phyloP scores from a whole-genome alignment of 2,888 invertebrate species.

The Noctuana brunneofusca region DNA sequence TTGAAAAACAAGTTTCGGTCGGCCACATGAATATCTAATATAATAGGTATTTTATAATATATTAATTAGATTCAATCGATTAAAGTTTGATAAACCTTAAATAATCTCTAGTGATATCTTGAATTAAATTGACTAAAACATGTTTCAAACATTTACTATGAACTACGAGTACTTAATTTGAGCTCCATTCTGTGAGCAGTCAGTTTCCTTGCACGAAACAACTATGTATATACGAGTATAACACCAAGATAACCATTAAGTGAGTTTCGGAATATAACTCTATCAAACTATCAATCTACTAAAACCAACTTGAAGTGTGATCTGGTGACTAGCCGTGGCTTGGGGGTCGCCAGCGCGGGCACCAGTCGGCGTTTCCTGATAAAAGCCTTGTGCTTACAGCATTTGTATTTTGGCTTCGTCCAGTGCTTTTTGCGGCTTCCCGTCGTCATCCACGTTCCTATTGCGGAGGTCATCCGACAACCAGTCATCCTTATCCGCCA shows the following conservation, averaged over 20 bases:
- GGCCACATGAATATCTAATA: no score
- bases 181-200: background rate
- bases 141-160: background rate
- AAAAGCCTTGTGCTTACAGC: background rate
- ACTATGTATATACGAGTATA: background rate
- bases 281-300: no score
- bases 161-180: background rate
- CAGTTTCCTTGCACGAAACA: background rate
- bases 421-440: background rate
- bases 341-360: background rate
- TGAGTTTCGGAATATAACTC: background rate
- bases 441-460: background rate
- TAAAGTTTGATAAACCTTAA: background rate
- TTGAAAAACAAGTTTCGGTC: no score
- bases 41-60: no score
- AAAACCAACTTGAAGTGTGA: no score
- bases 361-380: background rate
- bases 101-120: background rate
- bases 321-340: background rate
- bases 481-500: constrained; percentile 4
- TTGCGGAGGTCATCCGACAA: background rate
- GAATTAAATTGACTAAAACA: constrained; percentile 1
- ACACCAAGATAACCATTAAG: background rate
- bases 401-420: constrained; percentile 3
- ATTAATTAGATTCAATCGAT: background rate